These are phyloP conservation scores for Scotopteryx bipunctaria DNA, from an alignment of 2,888 invertebrate species.

Conservation along the genomic window DNA sequence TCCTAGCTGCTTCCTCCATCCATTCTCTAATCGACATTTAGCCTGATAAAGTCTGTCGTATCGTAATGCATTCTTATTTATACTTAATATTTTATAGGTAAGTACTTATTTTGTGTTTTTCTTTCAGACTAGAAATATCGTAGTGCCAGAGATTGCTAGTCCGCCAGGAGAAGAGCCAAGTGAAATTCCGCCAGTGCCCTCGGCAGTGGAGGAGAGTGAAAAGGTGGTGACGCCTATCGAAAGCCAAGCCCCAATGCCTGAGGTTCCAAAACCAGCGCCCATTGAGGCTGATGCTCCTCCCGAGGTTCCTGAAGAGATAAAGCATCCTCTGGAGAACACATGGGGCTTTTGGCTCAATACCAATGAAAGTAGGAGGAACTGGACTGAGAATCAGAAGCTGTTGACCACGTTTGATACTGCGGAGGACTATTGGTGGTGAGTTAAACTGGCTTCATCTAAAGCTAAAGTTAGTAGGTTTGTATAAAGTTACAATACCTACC, in stretches of 20 bases:
- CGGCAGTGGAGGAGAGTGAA: background rate
- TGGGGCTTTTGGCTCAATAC: conserved; percentile 99
- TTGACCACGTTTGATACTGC: conserved; percentile 95
- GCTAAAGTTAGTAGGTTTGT: too few species aligned
- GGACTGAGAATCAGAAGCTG: conserved; percentile 95
- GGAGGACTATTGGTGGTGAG: conserved; percentile 98
- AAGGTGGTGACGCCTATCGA: background rate
- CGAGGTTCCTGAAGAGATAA: conserved; percentile 54
- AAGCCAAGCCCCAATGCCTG: background rate
- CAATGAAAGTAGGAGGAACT: conserved; percentile 90
- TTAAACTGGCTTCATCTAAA: background rate
- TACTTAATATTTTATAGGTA: too few species aligned
- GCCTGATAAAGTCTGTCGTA: too few species aligned
- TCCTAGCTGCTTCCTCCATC: too few species aligned
- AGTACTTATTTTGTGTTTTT: too few species aligned
- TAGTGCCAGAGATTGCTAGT: background rate
- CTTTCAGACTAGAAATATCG: background rate
- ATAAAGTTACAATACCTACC: too few species aligned
- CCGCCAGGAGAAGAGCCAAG: background rate
- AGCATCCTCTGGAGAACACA: conserved; percentile 94
- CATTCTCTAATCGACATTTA: too few species aligned
- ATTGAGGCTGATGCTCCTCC: background rate
- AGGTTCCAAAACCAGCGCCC: background rate
- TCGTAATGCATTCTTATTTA: too few species aligned
- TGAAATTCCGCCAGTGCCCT: background rate